A percentile compares a stretch with the other conserved stretches of the same genome.
phyloP scores from a whole-genome alignment of 92 coral and sea anemone genomes.

The Siderastrea radians region DNA sequence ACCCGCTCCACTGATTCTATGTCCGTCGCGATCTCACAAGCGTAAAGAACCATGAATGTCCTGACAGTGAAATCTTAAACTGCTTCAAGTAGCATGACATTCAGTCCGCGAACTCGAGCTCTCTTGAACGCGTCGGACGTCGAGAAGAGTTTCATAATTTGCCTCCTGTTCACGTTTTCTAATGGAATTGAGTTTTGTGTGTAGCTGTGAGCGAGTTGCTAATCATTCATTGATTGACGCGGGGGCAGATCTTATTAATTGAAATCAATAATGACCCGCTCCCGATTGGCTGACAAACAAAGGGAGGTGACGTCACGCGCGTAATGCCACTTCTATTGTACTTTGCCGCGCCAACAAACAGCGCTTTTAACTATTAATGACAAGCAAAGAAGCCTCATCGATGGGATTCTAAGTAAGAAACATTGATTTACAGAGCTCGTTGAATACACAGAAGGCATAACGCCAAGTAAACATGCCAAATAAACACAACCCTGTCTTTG shows the following conservation, averaged over 20 bases:
- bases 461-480: slow-evolving; percentile 13
- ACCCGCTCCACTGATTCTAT: slow-evolving; percentile 60
- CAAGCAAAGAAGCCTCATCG: slow-evolving; percentile 26
- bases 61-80: slow-evolving; percentile 4
- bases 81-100: background rate
- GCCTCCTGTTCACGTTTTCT: slow-evolving; percentile 74
- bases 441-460: slow-evolving; percentile 26
- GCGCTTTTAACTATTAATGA: slow-evolving; percentile 42
- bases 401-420: slow-evolving; percentile 12
- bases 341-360: slow-evolving; percentile 36
- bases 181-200: slow-evolving; percentile 85
- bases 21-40: slow-evolving; percentile 30
- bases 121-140: slow-evolving; percentile 10
- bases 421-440: slow-evolving; percentile 15
- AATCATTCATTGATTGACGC: slow-evolving; percentile 94
- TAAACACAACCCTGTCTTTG: background rate
- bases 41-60: slow-evolving; percentile 59
- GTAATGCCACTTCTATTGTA: slow-evolving; percentile 48
- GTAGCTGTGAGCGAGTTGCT: slow-evolving; percentile 91
- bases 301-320: slow-evolving; percentile 71
- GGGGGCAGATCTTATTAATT: slow-evolving; percentile 90
- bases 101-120: background rate
- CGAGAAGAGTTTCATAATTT: slow-evolving; percentile 53
- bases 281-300: slow-evolving; percentile 79
- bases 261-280: slow-evolving; percentile 75